phyloP scores from a whole-genome alignment of 2,113 vertebrate species.

The Passer montanus region DNA sequence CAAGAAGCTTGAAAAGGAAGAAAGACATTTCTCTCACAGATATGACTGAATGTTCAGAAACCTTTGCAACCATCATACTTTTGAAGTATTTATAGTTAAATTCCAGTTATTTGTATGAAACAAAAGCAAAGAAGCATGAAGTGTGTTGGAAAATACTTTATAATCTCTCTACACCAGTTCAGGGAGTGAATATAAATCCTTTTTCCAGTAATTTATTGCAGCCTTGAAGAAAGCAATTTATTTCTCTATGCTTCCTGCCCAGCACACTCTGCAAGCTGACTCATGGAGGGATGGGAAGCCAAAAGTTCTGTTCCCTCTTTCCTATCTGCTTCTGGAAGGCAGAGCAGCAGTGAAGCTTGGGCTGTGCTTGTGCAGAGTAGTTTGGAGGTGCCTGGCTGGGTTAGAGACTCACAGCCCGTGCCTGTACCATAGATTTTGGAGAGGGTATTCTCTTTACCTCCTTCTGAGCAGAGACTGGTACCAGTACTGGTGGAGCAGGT shows the following conservation, averaged over 20 bases:
- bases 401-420: background rate
- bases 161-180: conserved; percentile 9
- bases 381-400: background rate
- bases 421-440: background rate
- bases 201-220: conserved; percentile 56
- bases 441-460: background rate
- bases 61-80: background rate
- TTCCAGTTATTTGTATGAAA: conserved; percentile 41
- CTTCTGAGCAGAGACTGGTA: background rate
- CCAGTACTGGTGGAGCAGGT: background rate
- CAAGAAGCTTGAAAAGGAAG: background rate
- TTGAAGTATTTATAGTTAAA: conserved; percentile 41
- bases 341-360: background rate
- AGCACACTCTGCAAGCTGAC: conserved; percentile 1
- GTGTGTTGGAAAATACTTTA: conserved; percentile 29
- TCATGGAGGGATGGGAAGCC: background rate
- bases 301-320: conserved; percentile 2
- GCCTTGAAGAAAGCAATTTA: conserved; percentile 18
- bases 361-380: background rate
- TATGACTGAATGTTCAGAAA: conserved; percentile 39
- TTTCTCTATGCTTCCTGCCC: background rate
- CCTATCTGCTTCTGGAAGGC: background rate
- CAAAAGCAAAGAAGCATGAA: conserved; percentile 41
- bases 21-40: background rate
- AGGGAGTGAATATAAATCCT: conserved; percentile 23